Percentiles rank a stretch among this genome's conserved stretches.
These are phyloP conservation scores for Acanthopagrus latus DNA, from an alignment of 2,797 vertebrate species.

Conservation along the genomic window DNA sequence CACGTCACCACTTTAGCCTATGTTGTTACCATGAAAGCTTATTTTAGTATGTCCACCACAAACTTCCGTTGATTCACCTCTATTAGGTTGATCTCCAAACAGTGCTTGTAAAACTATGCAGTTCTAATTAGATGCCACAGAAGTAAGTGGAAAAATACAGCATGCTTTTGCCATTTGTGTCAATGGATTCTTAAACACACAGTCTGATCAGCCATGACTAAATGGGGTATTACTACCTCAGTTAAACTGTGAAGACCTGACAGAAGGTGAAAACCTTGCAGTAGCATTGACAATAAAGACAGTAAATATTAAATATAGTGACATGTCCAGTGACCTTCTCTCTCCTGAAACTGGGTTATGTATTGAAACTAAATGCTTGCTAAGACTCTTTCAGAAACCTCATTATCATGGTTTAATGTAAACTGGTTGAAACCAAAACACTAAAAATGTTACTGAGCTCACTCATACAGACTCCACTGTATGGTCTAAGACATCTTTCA, in stretches of 20 bases:
- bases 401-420: neutral
- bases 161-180: neutral
- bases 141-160: neutral
- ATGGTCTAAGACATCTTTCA: neutral
- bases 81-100: neutral
- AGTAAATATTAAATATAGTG: neutral
- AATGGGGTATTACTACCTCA: neutral
- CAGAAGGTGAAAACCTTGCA: neutral
- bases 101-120: neutral
- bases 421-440: too few species aligned
- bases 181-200: neutral
- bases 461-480: neutral
- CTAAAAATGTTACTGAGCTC: neutral
- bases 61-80: neutral
- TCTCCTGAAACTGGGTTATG: neutral
- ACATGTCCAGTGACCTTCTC: neutral
- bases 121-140: neutral
- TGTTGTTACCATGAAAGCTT: neutral
- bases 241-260: neutral
- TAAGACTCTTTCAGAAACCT: neutral
- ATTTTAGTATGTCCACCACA: neutral
- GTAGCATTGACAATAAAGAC: neutral
- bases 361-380: neutral
- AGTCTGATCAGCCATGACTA: neutral
- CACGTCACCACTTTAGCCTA: too few species aligned